Base-by-base conservation (phyloP, 1,140 invertebrate genomes). In the Drosophila nebulosa region DNA sequence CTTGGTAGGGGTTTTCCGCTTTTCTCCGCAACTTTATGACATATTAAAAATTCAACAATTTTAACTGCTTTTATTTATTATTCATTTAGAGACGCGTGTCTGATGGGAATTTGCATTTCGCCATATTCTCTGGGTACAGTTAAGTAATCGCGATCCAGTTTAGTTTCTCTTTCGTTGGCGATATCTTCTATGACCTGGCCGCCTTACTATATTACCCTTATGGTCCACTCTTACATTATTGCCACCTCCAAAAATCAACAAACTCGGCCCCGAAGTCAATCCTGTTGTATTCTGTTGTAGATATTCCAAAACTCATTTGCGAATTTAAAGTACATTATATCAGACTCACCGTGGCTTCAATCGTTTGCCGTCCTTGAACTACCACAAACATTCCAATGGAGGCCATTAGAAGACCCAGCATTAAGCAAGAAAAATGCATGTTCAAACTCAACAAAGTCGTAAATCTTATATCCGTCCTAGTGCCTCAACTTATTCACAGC, bases 21-120 rank as follows among this genome's bases (percentile, higher is more conserved):
- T 71, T 68, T 71, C 42, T 67, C 64, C 74, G 77, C 69, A 63
- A 14, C 12, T 35, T 42, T 27, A 14, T 65, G 69, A 62, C 46
- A 74, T 60, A 12, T 73, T 59, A 59, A 63, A 24, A 42, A 12
- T 42, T 16, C 21, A 32, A 14, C 4, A 22, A 32, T 10, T 32
- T 32, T 32, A 32, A 32, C 30, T 32, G 9, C 59, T 74, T 39
- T 58, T 74, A 60, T 65, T 74, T 72, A 65, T 59, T 62, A 21
- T 64, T 73, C 58, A 66, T 73, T 66, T 74, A 3, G 27, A 27
- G 24, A 3, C 10, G 30, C 30, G 30, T 32, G 30, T 32, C 1
- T 3, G 10, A 10, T 32, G 10, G 10, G 12, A 3, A 12, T 32
- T 32, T 32, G 30, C 10, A 32, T 32, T 32, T 32, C 3, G 9